These are phyloP conservation scores for Podarcis siculus DNA, from an alignment of 2,797 vertebrate genomes.

Conservation along the genomic window DNA sequence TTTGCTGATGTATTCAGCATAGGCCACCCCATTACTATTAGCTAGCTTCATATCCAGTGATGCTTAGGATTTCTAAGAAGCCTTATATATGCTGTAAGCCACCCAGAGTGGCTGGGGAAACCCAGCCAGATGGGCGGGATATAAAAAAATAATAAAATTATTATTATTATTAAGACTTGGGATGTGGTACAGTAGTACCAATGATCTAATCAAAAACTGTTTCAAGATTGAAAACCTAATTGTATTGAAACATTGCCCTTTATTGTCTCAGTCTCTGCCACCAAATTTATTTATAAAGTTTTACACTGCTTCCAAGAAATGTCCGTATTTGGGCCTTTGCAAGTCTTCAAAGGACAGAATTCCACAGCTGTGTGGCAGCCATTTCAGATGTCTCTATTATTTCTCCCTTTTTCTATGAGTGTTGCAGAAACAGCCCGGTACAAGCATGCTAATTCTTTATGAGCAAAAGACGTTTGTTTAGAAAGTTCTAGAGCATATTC, in stretches of 20 bases:
- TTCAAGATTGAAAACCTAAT: not conserved
- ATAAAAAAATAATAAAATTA: too few relatives aligned
- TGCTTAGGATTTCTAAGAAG: too few relatives aligned
- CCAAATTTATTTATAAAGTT: not conserved
- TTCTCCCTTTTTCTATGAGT: not conserved
- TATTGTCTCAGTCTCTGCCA: not conserved
- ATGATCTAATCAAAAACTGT: not conserved
- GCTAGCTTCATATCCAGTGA: too few relatives aligned
- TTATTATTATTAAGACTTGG: not conserved
- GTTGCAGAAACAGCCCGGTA: not conserved
- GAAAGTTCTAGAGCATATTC: not conserved
- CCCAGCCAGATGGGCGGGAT: too few relatives aligned
- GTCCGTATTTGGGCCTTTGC: not conserved
- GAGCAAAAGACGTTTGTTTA: not conserved
- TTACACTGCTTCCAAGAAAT: not conserved
- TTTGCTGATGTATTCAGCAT: too few relatives aligned
- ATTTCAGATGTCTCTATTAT: not conserved
- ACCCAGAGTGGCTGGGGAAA: too few relatives aligned
- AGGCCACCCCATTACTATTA: too few relatives aligned
- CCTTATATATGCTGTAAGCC: too few relatives aligned
- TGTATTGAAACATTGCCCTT: not conserved
- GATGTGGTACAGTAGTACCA: not conserved
- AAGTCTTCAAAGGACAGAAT: not conserved
- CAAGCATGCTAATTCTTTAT: too few relatives aligned
- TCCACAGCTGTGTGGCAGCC: not conserved